Base-by-base conservation (phyloP, 2,888 invertebrate genomes). In the Mimas tiliae region DNA sequence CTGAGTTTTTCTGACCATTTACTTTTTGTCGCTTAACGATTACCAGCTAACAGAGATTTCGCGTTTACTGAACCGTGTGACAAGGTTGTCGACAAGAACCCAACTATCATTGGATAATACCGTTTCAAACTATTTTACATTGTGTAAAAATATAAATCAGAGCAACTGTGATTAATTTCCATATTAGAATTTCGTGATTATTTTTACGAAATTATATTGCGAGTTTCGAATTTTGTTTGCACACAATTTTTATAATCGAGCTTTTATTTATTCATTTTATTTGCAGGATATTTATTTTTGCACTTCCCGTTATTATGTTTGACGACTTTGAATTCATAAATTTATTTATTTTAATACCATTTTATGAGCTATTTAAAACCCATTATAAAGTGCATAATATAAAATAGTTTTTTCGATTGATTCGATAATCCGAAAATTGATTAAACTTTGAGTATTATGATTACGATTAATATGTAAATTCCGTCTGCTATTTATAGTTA, bases 1-100 rank as follows among this genome's bases (percentile, higher is more conserved):
- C 42, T 38, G 42, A 58, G 58, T 58, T 55, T 55, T 69, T 65
- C 65, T 53, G 62, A 42, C 58, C 58, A 58, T 6, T 52, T 58
- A 66, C 58, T 73, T 74, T 73, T 70, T 70, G 65, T 66, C 34
- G 58, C 27, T 51, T 48, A 65, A 51, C 55, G 65, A 66, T 67
- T 67, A 62, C 16, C 65, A 78, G 75, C 76, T 77, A 78, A 77
- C 75, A 74, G 82, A 81, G 82, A 84, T 88, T 86, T 87, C 83
- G 77, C 72, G 83, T 77, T 81, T 82, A 88, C 68, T 89, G 86
- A 86, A 87, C 82, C 90, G 83, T 85, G 79, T 75, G 76, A 87
- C 88, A 88, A 89, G 89, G 89, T 83, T 87, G 79, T 70, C 47
- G 58, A 8, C 65, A 55, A 48, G n/a, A 63, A 12, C 64, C 48